phyloP scores from a whole-genome alignment of 2,797 vertebrate genomes.

The Syndactyla subalaris region DNA sequence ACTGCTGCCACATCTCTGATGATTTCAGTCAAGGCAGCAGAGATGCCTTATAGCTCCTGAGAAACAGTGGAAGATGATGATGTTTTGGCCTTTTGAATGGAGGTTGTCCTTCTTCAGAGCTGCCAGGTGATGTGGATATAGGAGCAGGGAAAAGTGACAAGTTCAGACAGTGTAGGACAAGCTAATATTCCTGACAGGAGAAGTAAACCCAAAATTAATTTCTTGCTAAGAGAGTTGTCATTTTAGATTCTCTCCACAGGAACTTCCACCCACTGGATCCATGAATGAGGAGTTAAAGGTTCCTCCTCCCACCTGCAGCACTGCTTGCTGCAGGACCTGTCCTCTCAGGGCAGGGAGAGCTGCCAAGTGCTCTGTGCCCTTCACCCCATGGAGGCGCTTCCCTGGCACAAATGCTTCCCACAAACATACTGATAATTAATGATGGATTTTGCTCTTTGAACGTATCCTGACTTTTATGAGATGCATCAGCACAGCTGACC shows the following conservation, averaged over 20 bases:
- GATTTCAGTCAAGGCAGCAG: not conserved
- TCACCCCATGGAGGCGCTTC: not conserved
- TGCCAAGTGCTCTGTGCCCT: not conserved
- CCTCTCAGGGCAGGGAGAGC: not conserved
- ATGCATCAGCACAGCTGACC: not conserved
- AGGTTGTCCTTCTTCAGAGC: not conserved
- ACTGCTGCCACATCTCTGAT: not conserved
- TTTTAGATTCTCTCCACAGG: not conserved
- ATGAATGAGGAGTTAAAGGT: not conserved
- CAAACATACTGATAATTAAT: not conserved
- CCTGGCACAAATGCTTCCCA: not conserved
- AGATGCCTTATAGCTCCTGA: not conserved
- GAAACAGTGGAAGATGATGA: not conserved
- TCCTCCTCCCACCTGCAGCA: rapidly evolving
- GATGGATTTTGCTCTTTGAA: conserved; percentile 34
- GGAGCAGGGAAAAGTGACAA: not conserved
- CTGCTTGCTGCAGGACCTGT: not conserved
- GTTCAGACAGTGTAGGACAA: not conserved
- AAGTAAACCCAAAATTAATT: not conserved
- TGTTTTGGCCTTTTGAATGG: not conserved
- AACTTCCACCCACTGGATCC: not conserved
- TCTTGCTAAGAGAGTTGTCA: not conserved
- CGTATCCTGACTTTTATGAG: not conserved
- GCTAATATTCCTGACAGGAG: not conserved
- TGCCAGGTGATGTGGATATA: not conserved